phyloP scores from a whole-genome alignment of 2,797 vertebrate species.

The Macrochelys suwanniensis region DNA sequence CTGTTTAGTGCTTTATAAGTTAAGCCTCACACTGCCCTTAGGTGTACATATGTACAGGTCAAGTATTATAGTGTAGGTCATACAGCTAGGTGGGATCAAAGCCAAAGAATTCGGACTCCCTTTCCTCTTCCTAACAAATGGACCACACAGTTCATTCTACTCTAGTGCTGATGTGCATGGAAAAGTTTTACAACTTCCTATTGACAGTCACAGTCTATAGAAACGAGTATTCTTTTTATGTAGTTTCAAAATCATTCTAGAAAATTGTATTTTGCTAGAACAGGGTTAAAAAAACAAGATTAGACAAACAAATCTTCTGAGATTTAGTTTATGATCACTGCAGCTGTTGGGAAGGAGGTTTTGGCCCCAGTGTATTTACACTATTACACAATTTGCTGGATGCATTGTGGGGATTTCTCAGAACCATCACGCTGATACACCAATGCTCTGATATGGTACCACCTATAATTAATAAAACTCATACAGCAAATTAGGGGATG shows the following conservation, averaged over 20 bases:
- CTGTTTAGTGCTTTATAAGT: not conserved
- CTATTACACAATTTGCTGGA: not conserved
- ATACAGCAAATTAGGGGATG: not conserved
- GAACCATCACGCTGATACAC: not conserved
- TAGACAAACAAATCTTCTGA: not conserved
- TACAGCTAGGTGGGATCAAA: not conserved
- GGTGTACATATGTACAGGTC: not conserved
- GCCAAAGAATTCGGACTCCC: not conserved
- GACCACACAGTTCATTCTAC: not conserved
- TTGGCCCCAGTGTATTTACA: not conserved
- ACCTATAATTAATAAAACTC: not conserved
- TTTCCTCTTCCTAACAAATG: not conserved
- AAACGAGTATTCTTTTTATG: not conserved
- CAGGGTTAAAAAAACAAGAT: not conserved
- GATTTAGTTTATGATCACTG: not conserved
- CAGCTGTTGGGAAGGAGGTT: not conserved
- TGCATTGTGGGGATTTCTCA: not conserved
- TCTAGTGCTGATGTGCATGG: not conserved
- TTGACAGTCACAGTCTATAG: not conserved
- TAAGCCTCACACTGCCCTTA: not conserved
- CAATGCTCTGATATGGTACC: not conserved
- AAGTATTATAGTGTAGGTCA: not conserved
- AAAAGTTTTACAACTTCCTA: not conserved
- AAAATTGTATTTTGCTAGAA: not conserved
- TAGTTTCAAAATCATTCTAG: not conserved